Conservation (phyloP, 2,113 vertebrate species). For the Sarotherodon lohbergeri region DNA sequence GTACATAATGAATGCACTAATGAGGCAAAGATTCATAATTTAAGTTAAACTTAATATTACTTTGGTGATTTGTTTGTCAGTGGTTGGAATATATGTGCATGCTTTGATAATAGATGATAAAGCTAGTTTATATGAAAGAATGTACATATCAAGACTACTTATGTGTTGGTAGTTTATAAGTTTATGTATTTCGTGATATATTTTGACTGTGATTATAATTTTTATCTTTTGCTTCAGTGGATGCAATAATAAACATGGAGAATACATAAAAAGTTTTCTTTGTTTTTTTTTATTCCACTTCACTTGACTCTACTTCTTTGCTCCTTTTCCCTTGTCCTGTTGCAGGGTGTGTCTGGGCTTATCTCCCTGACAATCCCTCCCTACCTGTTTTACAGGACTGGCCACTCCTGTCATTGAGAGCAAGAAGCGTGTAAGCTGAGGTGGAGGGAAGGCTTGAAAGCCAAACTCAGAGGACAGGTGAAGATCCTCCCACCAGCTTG, state of each 20-base stretch:
- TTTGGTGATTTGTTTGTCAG: neutral
- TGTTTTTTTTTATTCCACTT: neutral
- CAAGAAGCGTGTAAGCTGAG: neutral
- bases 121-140: neutral
- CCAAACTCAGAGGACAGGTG: constrained; percentile 52
- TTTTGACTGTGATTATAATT: neutral
- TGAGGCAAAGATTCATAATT: neutral
- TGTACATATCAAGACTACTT: neutral
- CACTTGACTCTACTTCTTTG: neutral
- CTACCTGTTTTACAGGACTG: constrained; percentile 72
- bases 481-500: constrained; percentile 28
- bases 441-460: neutral
- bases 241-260: neutral
- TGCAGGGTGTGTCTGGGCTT: constrained; percentile 61
- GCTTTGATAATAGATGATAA: neutral
- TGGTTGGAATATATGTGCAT: neutral
- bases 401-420: constrained; percentile 47
- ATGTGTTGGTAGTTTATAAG: neutral
- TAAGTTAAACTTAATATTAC: neutral
- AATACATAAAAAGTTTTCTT: neutral
- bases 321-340: constrained; percentile 24
- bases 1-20: neutral
- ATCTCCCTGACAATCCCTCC: constrained; percentile 55
- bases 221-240: neutral
- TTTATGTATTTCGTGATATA: neutral